A percentile compares a stretch with the other conserved stretches of the same genome.
Conservation (phyloP, 2,113 vertebrate species). For the Capreolus pygargus region DNA sequence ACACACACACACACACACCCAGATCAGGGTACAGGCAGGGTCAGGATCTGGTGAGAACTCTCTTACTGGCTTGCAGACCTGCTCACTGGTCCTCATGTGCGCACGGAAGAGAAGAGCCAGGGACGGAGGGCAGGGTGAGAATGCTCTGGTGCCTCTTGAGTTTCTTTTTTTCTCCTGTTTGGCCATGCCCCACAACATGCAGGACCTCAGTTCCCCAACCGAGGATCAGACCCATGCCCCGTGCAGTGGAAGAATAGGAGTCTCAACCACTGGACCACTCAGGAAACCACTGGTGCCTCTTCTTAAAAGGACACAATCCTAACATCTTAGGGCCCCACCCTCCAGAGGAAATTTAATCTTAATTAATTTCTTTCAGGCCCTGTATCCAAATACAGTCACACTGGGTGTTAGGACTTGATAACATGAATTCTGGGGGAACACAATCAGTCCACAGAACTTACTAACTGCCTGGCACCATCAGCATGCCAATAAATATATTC, state of each 20-base stretch:
- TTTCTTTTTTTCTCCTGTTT: neutral
- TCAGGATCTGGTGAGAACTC: neutral
- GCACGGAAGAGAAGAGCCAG: neutral
- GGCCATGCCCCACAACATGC: neutral
- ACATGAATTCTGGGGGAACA: neutral
- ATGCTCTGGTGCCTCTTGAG: neutral
- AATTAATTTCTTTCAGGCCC: neutral
- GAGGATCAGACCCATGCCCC: neutral
- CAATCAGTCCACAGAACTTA: neutral
- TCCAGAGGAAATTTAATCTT: neutral
- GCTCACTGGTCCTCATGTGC: neutral
- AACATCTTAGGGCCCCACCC: neutral
- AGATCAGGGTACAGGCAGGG: neutral
- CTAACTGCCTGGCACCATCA: neutral
- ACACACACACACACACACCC: neutral
- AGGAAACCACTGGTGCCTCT: neutral
- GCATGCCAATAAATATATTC: neutral
- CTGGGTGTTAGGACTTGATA: neutral
- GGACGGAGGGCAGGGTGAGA: neutral
- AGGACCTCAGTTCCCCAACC: neutral
- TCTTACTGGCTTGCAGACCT: neutral
- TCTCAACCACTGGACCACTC: neutral
- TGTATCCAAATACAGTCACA: neutral
- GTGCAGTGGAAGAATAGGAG: neutral
- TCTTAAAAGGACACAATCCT: neutral